A percentile compares a stretch with the other conserved stretches of the same genome.
Evolutionary conservation across 2,888 invertebrate species (phyloP).

Genomic region (Limnephilus lunatus): DNA sequence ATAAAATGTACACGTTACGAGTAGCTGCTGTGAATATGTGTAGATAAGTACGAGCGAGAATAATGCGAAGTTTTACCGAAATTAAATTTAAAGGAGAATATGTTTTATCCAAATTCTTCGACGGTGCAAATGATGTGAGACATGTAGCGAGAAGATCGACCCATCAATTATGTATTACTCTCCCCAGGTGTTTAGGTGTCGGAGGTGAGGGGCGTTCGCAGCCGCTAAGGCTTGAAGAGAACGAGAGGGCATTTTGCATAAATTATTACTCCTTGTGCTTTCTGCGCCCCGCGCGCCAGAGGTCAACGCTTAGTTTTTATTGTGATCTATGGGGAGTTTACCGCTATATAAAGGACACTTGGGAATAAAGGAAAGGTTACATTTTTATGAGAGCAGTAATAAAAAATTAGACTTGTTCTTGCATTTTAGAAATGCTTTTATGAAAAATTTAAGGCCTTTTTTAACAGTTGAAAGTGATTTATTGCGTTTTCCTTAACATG

Average conservation of each 20-base stretch:
- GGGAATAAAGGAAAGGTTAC: background rate
- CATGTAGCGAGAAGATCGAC: slow-evolving; percentile 2
- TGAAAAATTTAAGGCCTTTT: background rate
- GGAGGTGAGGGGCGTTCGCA: background rate
- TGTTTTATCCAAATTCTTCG: background rate
- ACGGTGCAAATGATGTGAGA: background rate
- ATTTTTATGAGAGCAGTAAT: background rate
- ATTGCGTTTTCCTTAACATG: no score
- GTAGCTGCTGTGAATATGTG: background rate
- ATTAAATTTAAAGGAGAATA: background rate
- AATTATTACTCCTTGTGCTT: background rate
- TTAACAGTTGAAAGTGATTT: background rate
- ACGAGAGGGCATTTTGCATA: background rate
- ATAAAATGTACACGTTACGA: background rate
- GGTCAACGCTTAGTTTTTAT: background rate
- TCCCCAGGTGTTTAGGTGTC: background rate
- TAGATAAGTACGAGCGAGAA: background rate
- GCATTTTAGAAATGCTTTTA: background rate
- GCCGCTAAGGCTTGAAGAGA: background rate
- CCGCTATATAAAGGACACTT: background rate
- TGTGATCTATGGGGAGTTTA: background rate
- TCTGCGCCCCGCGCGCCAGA: background rate
- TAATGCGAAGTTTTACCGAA: background rate
- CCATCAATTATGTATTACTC: background rate
- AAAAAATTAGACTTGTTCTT: background rate